Base-by-base conservation (phyloP, 2,888 invertebrate genomes). In the Torymus aiolomorphi region DNA sequence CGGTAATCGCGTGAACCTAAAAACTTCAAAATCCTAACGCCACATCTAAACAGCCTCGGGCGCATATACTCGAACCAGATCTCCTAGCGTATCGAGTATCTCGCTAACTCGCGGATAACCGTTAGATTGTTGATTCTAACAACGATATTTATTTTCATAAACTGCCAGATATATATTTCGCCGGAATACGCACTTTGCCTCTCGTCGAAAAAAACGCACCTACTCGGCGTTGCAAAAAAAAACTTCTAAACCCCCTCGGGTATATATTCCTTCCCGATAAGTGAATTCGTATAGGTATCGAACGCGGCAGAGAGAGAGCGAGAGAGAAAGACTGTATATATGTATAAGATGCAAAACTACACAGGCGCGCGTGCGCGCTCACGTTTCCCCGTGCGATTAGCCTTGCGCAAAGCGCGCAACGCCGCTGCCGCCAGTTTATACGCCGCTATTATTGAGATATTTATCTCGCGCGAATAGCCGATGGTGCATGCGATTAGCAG, bases 391-490 rank as follows among this genome's bases (percentile, higher is more conserved):
- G 42, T 42, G 42, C 65, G 75, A 79, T 75, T 71, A 79, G 74
- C 63, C 69, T 75, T 75, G 70, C 79, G 75, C 70, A 75, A 79
- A 71, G 52, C 59, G 54, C 49, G 13, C 56, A 49, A 56, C 20
- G 20, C 42, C 42, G 14, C 5, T 18, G 24, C 13, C 65, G 24
- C 16, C n/a, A 24, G 54, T n/a, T 1, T 16, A 24, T 51, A 52
- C 63, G 54, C 54, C 1, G 14, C 67, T 31, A 73, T 67, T 75
- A 74, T 74, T 73, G 75, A 75, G 75, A 75, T 79, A 79, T 75
- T 79, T 75, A 79, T 79, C 75, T 79, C 18, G 14, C 57, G 59
- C 51, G 77, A 65, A 72, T 71, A 59, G 62, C 71, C 59, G 75
- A 79, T 79, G 49, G 65, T 24, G 49, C 65, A 59, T 16, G 59